Evolutionary conservation across 2,797 vertebrate species (phyloP).

Genomic region (Meda fulgida): DNA sequence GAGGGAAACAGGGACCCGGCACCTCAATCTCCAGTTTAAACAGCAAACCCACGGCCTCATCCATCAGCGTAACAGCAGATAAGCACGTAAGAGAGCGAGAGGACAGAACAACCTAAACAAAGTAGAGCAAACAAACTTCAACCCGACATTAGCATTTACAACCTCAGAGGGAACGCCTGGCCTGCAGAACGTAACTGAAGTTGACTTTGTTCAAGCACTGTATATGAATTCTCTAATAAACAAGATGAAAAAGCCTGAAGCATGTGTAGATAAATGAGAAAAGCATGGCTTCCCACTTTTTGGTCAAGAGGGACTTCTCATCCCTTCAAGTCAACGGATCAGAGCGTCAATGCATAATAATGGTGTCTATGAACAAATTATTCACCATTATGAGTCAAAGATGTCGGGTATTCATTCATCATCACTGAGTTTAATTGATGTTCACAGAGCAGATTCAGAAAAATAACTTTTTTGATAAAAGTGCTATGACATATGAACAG

Average conservation of each 20-base stretch:
- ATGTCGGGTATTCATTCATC: conserved; percentile 62
- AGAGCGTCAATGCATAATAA: conserved; percentile 56
- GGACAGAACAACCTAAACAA: conserved; percentile 62
- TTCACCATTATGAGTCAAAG: conserved; percentile 61
- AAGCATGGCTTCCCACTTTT: conserved; percentile 61
- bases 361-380: conserved; percentile 56
- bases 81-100: conserved; percentile 60
- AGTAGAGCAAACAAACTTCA: conserved; percentile 54
- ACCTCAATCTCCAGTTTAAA: conserved; percentile 62
- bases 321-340: conserved; percentile 49
- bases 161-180: conserved; percentile 57
- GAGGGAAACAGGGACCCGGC: conserved; percentile 34
- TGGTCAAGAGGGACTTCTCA: conserved; percentile 61
- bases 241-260: conserved; percentile 49
- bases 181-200: conserved; percentile 39
- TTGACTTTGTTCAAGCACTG: conserved; percentile 34
- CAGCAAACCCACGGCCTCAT: conserved; percentile 62
- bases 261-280: conserved; percentile 60
- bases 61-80: conserved; percentile 66
- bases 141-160: conserved; percentile 74
- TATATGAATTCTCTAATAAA: conserved; percentile 46
- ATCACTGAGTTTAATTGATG: conserved; percentile 67
- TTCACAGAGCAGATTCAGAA: conserved; percentile 42
- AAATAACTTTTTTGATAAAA: conserved; percentile 4
- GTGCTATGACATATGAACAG: conserved; percentile 10